A percentile compares a stretch with the other conserved stretches of the same genome.
Evolutionary conservation across 2,113 vertebrate genomes (phyloP).

Genomic region (Mobula hypostoma): DNA sequence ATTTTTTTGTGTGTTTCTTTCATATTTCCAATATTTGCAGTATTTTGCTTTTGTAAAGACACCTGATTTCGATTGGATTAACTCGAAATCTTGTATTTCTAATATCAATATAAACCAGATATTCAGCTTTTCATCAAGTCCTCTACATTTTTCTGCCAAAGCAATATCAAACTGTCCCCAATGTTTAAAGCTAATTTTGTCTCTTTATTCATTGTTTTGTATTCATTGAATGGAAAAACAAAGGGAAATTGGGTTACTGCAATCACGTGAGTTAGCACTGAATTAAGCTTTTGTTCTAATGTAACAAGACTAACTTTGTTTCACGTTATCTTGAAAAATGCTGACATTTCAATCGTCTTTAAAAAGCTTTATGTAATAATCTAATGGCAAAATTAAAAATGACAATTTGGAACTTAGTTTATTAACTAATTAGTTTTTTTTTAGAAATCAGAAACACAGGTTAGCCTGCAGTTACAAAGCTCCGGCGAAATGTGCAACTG

Average conservation of each 20-base stretch:
- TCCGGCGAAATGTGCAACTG: background rate
- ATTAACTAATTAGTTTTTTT: no score
- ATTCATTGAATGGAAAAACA: background rate
- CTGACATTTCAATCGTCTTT: background rate
- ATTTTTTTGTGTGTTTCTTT: no score
- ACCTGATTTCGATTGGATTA: background rate
- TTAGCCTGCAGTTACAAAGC: background rate
- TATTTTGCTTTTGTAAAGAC: background rate
- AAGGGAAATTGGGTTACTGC: background rate
- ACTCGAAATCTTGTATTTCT: background rate
- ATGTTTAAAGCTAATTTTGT: background rate
- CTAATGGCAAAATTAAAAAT: background rate
- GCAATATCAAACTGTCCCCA: background rate
- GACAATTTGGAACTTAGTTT: background rate
- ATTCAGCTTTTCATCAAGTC: background rate
- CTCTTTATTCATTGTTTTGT: background rate
- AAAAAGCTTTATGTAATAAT: background rate
- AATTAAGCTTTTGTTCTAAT: background rate
- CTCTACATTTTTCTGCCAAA: background rate
- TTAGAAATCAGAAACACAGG: background rate
- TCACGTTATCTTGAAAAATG: background rate
- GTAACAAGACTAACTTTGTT: slow-evolving; percentile 10
- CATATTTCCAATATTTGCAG: no score
- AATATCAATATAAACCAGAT: background rate
- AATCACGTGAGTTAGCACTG: background rate